These are phyloP conservation scores for Neodiprion lecontei DNA, from an alignment of 1,140 invertebrate species.

Conservation along the genomic window DNA sequence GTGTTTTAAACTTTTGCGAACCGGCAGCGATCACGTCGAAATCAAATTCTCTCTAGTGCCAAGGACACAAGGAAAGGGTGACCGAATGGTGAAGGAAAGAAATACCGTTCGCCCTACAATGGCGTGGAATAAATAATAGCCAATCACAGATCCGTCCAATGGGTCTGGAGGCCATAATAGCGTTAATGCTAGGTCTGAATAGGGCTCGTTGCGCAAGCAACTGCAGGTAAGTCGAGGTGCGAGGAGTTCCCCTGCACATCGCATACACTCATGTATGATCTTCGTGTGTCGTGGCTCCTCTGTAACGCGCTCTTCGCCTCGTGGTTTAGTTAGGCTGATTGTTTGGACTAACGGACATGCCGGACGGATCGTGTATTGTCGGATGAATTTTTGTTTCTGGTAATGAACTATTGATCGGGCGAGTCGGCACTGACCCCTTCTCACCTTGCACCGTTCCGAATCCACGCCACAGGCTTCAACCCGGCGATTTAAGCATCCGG, in stretches of 20 bases:
- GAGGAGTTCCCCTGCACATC: not conserved
- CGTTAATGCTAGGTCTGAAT: not conserved
- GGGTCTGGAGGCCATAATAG: not conserved
- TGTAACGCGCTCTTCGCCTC: not conserved
- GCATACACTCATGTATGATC: not conserved
- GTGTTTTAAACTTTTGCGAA: too few species aligned
- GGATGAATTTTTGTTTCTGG: constrained; percentile 15
- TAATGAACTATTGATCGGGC: constrained; percentile 19
- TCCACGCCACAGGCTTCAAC: too few species aligned
- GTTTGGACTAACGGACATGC: not conserved
- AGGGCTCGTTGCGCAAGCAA: not conserved
- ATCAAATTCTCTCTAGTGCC: too few species aligned
- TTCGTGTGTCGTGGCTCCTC: not conserved
- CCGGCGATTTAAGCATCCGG: too few species aligned
- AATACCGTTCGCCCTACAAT: too few species aligned
- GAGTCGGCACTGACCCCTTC: not conserved
- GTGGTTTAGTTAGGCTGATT: constrained; percentile 16
- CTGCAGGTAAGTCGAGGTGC: not conserved
- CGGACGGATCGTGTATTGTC: constrained; percentile 8
- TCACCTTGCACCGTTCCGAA: not conserved
- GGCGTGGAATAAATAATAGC: not conserved
- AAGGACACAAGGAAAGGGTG: too few species aligned
- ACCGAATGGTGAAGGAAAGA: too few species aligned
- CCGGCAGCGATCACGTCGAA: too few species aligned
- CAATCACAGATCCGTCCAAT: constrained; percentile 2